phyloP scores from a whole-genome alignment of 2,797 vertebrate species.

The Tolypeutes matacus region DNA sequence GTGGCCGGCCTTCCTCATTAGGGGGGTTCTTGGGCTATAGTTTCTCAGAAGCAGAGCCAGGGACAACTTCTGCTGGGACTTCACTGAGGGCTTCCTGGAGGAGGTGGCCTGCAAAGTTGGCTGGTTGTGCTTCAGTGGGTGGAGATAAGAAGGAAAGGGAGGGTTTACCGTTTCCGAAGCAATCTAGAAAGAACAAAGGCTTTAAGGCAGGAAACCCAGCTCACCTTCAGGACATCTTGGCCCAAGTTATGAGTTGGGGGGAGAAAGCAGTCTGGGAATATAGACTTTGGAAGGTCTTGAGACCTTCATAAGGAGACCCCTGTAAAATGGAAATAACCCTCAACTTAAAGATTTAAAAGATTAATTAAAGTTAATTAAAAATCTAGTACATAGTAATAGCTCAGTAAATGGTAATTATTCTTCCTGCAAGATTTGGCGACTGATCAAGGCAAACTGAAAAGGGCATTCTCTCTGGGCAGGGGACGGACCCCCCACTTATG shows the following conservation, averaged over 20 bases:
- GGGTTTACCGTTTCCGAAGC: background rate
- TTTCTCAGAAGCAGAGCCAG: background rate
- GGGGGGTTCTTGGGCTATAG: no score
- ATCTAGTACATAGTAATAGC: background rate
- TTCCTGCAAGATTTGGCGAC: background rate
- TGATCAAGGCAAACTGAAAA: background rate
- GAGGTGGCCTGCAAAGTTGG: background rate
- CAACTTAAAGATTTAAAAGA: background rate
- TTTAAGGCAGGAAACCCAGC: background rate
- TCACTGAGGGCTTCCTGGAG: background rate
- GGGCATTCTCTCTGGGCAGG: background rate
- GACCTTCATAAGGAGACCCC: background rate
- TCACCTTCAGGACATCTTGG: background rate
- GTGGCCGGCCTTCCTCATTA: accelerated
- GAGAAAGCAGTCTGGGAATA: background rate
- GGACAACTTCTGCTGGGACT: background rate
- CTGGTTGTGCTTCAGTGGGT: background rate
- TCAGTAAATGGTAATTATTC: background rate
- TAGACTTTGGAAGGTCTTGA: no score
- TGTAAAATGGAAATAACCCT: background rate
- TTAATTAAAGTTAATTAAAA: background rate
- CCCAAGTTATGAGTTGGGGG: accelerated
- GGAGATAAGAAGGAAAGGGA: background rate
- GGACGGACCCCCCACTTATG: background rate
- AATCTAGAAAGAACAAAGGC: background rate